Percentiles rank a stretch among this genome's conserved stretches.
Conservation (phyloP, 2,797 vertebrate genomes). For the Tamandua tetradactyla region DNA sequence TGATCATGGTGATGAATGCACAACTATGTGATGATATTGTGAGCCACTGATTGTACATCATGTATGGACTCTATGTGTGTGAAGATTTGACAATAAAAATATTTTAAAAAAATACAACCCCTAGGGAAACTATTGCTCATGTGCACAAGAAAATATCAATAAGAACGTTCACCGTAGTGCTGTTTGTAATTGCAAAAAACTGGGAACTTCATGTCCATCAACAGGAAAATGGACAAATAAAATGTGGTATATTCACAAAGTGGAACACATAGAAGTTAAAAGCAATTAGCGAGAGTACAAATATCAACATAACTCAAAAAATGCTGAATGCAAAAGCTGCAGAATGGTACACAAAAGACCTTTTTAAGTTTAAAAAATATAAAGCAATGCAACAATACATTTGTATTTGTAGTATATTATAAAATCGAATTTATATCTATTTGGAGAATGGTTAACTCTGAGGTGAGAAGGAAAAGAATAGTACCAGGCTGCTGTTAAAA, state of each 20-base stretch:
- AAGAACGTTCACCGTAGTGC: neutral
- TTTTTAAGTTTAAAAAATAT: constrained; percentile 30
- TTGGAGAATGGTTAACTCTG: constrained; percentile 4
- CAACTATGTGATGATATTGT: too few species aligned
- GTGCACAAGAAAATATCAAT: neutral
- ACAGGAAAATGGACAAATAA: neutral
- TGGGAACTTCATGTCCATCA: neutral
- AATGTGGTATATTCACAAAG: neutral
- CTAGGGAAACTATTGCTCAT: neutral
- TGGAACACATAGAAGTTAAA: neutral
- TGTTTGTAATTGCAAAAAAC: neutral
- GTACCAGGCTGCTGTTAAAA: neutral
- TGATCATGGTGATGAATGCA: too few species aligned
- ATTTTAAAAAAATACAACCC: neutral
- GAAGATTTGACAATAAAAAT: too few species aligned
- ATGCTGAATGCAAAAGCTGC: neutral
- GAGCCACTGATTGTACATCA: too few species aligned
- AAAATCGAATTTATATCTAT: neutral
- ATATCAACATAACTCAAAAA: neutral
- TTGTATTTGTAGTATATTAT: neutral
- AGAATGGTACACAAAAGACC: neutral
- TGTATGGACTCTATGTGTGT: too few species aligned
- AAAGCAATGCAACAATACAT: constrained; percentile 1
- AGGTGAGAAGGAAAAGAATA: neutral
- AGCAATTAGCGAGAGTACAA: neutral